Base-by-base conservation (phyloP, 2,888 invertebrate species). In the Zele albiditarsus region DNA sequence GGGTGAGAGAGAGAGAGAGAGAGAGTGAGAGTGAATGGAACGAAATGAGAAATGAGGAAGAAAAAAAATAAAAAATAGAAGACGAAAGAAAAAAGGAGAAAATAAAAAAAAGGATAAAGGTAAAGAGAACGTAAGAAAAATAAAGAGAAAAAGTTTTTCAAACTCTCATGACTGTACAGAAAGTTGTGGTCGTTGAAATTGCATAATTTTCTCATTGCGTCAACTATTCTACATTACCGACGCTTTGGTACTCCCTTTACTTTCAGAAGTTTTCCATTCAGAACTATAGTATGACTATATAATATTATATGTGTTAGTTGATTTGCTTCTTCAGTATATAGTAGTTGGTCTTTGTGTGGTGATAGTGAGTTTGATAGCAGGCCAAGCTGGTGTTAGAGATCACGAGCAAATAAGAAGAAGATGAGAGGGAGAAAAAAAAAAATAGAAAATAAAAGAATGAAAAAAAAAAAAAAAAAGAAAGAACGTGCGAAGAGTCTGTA, bases 131-230 rank as follows among this genome's bases (percentile, higher is more conserved):
- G 49, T 14, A 68, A 60, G 58, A 66, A 58, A 67, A 71, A 67
- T 33, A 66, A 60, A 65, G 63, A 69, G 46, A 69, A 53, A 65
- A 69, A 74, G 58, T 71, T 66, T 14, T 70, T 69, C 68, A 66
- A 70, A 69, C 49, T 28, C 31, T 74, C 49, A 42, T 31, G 42
- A 53, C 53, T 53, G 53, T 53, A 53, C 31, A 63, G 63, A 76
- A 38, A 53, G 23, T 53, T 70, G 65, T 27, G 70, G 76, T 71
- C 25, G 33, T 69, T 31, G 46, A 38, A 60, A 71, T 76, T 74
- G 76, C 71, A 76, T 76, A 76, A 76, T 76, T 76, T 66, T 70
- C 73, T 70, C 73, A 74, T 76, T 73, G 49, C 10, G 57, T 33
- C 14, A 27, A 67, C 60, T 71, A 33, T 58, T 72, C 28, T 42